Evolutionary conservation across 2,888 invertebrate genomes (phyloP), one percentile per base, ranked within the genome.

Genomic region (Andrena chrysosceles): DNA sequence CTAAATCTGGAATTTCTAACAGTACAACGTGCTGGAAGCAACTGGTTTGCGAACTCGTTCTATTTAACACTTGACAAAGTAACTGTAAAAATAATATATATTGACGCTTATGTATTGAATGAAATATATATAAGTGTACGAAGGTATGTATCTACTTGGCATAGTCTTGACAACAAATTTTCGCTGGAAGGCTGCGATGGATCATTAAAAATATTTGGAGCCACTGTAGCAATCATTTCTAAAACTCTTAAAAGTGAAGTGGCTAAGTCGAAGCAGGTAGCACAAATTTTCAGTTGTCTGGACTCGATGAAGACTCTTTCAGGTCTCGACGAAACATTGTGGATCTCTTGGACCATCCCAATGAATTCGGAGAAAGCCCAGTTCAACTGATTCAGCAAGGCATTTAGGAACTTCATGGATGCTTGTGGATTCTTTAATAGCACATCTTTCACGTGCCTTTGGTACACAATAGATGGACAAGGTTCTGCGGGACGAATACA

Each of bases 321-420:
- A 1, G 95, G 95, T 92, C 95, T 84, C 73, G 95, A 95, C 0
- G 96, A 95, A 29, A 95, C 95, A 89, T 96, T 96, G 91, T 96
- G 96, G 87, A 97, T 96, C 95, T 98, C 97, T 93, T 98, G 98
- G 91, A 98, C 95, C 95, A 97, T 96, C 31, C 97, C 96, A 85
- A 98, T 97, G 91, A 98, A 98, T 91, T 98, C 98, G 0, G 98
- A 98, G 92, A 98, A 98, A 0, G 97, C 97, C 98, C 98, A 98
- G 94, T 98, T 98, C 5, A 98, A 94, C 89, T 98, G 97, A 91
- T 96, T 97, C 6, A 98, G 94, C 31, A 98, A 94, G 0, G 97
- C 97, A 93, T 97, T 97, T 13, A 98, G 94, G 91, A 96, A 97
- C 0, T 95, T 94, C 0, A 96, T 96, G 0, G 97, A 96, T 26